Conservation (phyloP, 2,888 invertebrate species). For the Anaspis maculata region DNA sequence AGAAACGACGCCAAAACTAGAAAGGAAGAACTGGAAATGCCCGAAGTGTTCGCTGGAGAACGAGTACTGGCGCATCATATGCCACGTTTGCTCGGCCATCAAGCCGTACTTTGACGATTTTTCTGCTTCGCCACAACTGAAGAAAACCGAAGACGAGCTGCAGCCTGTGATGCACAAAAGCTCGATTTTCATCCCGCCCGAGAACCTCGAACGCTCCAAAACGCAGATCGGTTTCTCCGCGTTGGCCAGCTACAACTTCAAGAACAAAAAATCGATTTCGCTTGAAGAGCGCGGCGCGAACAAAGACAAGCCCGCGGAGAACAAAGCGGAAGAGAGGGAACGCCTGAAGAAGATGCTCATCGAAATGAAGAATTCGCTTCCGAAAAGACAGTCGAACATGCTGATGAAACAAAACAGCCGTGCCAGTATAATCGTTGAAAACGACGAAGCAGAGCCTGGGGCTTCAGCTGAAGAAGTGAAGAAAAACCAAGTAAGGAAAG, state of each 20-base stretch:
- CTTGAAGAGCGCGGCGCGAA: slow-evolving; percentile 31
- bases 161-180: neutral
- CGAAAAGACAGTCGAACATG: slow-evolving; percentile 45
- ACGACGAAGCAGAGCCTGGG: slow-evolving; percentile 15
- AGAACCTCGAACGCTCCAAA: slow-evolving; percentile 35
- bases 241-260: slow-evolving; percentile 29
- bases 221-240: slow-evolving; percentile 41
- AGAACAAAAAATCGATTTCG: slow-evolving; percentile 21
- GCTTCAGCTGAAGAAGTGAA: slow-evolving; percentile 18
- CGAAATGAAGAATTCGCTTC: slow-evolving; percentile 69
- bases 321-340: slow-evolving; percentile 47
- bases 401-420: slow-evolving; percentile 29
- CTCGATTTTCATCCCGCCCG: too few relatives aligned
- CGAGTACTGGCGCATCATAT: slow-evolving; percentile 53
- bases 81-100: slow-evolving; percentile 51
- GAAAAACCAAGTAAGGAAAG: too few relatives aligned
- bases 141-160: slow-evolving; percentile 15
- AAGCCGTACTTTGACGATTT: slow-evolving; percentile 44
- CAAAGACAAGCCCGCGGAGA: slow-evolving; percentile 29
- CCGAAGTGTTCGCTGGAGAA: slow-evolving; percentile 53
- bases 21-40: slow-evolving; percentile 48
- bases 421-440: slow-evolving; percentile 35
- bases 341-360: slow-evolving; percentile 63
- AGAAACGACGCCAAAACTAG: slow-evolving; percentile 31
- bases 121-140: slow-evolving; percentile 14